phyloP scores from a whole-genome alignment of 2,113 vertebrate species.

The Calidris pygmaea region DNA sequence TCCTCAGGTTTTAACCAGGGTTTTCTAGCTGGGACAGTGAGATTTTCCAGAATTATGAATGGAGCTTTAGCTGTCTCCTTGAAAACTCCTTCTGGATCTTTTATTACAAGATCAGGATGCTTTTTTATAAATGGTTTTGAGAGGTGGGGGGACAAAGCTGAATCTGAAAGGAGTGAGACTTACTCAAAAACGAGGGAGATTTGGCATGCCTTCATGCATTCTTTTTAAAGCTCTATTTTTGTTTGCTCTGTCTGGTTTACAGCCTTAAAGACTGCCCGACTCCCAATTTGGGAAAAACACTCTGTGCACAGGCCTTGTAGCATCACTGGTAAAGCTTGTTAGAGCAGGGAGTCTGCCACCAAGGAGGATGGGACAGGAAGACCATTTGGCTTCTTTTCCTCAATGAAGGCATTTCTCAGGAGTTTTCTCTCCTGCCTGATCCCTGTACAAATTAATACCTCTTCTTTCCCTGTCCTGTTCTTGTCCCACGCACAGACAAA shows the following conservation, averaged over 20 bases:
- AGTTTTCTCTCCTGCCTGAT: background rate
- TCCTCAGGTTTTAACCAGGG: background rate
- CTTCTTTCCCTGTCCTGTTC: background rate
- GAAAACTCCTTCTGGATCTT: background rate
- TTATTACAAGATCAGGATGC: background rate
- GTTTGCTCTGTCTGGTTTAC: constrained; percentile 52
- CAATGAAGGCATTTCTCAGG: background rate
- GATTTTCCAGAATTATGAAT: constrained; percentile 9
- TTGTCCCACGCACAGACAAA: background rate
- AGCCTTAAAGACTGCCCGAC: constrained; percentile 15
- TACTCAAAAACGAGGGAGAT: background rate
- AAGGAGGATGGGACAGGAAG: background rate
- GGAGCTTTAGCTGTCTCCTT: background rate
- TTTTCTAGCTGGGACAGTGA: background rate
- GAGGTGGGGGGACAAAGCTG: background rate
- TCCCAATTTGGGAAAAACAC: constrained; percentile 58
- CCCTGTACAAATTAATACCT: background rate
- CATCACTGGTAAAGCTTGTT: background rate
- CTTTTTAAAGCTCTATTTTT: constrained; percentile 57
- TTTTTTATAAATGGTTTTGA: background rate
- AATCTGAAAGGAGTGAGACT: background rate
- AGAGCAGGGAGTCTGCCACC: background rate
- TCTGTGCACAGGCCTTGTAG: background rate
- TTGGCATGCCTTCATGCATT: constrained; percentile 43
- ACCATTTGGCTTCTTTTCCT: background rate